Base-by-base conservation (phyloP, 2,113 vertebrate species). In the Alligator mississippiensis region DNA sequence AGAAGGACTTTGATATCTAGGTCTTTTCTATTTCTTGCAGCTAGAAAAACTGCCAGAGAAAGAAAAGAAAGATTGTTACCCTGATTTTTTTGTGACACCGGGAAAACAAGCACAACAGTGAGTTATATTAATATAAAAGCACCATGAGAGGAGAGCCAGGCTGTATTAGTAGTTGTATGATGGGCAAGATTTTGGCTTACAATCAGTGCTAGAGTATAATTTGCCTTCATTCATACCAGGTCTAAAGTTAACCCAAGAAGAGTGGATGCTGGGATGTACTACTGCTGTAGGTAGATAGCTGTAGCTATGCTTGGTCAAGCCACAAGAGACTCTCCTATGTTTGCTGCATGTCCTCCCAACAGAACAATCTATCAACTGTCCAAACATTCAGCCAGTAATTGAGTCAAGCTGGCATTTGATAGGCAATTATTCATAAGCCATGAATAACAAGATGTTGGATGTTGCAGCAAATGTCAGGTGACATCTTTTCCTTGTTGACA, bases 281-380 rank as follows among this genome's bases (percentile, higher is more conserved):
- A 96, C 80, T 95, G 84, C 92, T 94, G 93, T 76, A 90, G 85
- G 68, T 77, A 91, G 94, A 90, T 89, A 89, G 96, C 93, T 74
- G 72, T 47, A 93, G 59, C 78, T 93, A 19, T 88, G 92, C 78
- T 92, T 59, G 84, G 57, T 89, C 86, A 93, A 88, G 87, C 38
- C 78, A 83, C 47, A 90, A 1, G 66, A 92, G 85, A 95, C 68
- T 63, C 19, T 83, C 54, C 87, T 70, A 77, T 61, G 63, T 1
- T 9, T 84, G 81, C 34, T 27, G 34, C 70, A 60, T 24, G 11
- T 17, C 30, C 91, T 95, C 85, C 91, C 34, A 92, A 83, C 79
- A 87, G 70, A 87, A 75, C 58, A 54, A 82, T 93, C 57, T 72
- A 68, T 93, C 89, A 92, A 82, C 78, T 90, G 82, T 66, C 70